Evolutionary conservation across 2,797 vertebrate species (phyloP).

Genomic region (Macropus fuliginosus): DNA sequence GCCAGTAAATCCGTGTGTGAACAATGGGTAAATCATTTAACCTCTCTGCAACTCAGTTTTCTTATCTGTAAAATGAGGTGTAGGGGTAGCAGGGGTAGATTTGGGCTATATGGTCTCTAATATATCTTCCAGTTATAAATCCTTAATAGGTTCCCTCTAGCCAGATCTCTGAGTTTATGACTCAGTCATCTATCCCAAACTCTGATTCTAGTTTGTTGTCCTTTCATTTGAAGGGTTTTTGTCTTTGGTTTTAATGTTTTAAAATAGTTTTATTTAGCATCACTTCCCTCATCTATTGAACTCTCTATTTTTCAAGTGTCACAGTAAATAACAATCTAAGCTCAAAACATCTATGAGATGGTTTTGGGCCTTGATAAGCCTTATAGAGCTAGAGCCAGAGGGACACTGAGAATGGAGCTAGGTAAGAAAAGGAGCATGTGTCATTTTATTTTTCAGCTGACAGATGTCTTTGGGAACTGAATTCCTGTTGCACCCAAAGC

Average conservation of each 20-base stretch:
- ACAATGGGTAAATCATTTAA: background rate
- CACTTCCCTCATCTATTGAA: background rate
- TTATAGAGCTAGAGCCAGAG: conserved; percentile 19
- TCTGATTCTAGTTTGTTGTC: background rate
- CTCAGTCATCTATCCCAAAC: background rate
- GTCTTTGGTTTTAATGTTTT: conserved; percentile 8
- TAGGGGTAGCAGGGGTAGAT: background rate
- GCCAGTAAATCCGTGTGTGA: background rate
- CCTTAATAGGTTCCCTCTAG: background rate
- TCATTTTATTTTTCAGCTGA: background rate
- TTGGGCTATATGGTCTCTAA: background rate
- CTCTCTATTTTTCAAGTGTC: background rate
- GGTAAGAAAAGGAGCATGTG: background rate
- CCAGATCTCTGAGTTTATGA: background rate
- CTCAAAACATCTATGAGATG: conserved; percentile 14
- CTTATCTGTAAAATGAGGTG: background rate
- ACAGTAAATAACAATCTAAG: background rate
- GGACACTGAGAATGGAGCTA: background rate
- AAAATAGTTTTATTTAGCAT: background rate
- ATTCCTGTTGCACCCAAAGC: background rate
- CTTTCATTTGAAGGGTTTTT: background rate
- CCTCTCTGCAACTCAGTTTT: background rate
- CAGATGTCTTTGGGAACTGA: background rate
- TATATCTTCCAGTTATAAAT: background rate
- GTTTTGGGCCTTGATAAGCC: background rate